Evolutionary conservation across 2,888 invertebrate genomes (phyloP), one percentile per base, ranked within the genome.

Genomic region (Exocentrus adspersus): DNA sequence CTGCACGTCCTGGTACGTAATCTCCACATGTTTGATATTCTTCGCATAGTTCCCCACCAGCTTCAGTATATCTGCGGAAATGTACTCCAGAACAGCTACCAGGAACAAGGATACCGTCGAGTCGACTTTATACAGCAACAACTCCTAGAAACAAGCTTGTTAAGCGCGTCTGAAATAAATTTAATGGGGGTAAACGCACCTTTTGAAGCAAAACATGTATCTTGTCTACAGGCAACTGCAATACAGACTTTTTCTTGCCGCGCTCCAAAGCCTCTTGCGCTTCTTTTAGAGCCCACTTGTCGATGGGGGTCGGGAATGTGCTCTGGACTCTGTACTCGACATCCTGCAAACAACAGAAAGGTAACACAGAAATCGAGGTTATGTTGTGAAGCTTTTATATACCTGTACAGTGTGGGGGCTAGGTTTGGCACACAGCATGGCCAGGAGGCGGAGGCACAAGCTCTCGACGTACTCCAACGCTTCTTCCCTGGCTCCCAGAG

Each of bases 21-120:
- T 95, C 83, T 93, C 93, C 42, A 89, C 89, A 84, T 95, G 95
- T 59, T 94, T 92, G 74, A 98, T 96, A 84, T 97, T 95, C 84
- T 96, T 96, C 37, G 98, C 98, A 85, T 97, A 99, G 82, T 97
- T 97, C 54, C 97, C 97, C 56, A 97, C 95, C 81, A 98, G 86
- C 87, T 96, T 95, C 56, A 98, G 85, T 75, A 98, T 97, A 84
- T 98, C 98, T 1, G 94, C 93, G 70, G 95, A 93, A 73, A 98
- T 95, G 83, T 95, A 97, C 83, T 98, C 98, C 72, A 98, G 84
- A 43, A 98, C 95, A 50, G 95, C 96, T 45, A 95, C 93, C 78
- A 97, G 90, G 84, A 94, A 97, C 61, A 94, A 86, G 2, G 95
- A 91, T 28, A 97, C 95, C 61, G 93, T 92, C 67, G 89, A 88